These are phyloP conservation scores for Clanis bilineata DNA, from an alignment of 2,888 invertebrate genomes.

Conservation along the genomic window DNA sequence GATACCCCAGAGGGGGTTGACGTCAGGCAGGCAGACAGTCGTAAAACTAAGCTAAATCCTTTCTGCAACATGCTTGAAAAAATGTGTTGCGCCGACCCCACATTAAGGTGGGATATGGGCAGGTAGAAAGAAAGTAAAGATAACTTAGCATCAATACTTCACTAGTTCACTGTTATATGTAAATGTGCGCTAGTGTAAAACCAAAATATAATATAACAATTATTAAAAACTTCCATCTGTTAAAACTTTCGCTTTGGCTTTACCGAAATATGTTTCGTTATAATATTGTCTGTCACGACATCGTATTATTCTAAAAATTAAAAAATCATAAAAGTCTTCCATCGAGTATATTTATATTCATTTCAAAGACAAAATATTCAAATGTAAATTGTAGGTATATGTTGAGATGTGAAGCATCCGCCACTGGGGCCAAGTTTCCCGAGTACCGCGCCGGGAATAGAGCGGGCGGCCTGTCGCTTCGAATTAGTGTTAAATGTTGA, in stretches of 20 bases:
- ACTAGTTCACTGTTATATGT: too few relatives aligned
- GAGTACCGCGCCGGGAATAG: slow-evolving; percentile 66
- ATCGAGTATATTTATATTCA: slow-evolving; percentile 25
- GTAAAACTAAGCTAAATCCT: too few relatives aligned
- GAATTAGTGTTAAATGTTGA: slow-evolving; percentile 76
- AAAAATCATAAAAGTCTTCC: neutral
- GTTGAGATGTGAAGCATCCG: slow-evolving; percentile 44
- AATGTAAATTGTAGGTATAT: slow-evolving; percentile 26
- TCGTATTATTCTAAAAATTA: neutral
- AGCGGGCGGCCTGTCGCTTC: slow-evolving; percentile 70
- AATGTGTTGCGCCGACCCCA: too few relatives aligned
- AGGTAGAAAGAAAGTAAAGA: too few relatives aligned
- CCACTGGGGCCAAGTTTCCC: slow-evolving; percentile 37
- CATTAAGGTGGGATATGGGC: too few relatives aligned
- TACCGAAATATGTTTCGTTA: neutral
- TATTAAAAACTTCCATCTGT: too few relatives aligned
- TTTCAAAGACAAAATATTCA: slow-evolving; percentile 18
- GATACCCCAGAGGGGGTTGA: too few relatives aligned
- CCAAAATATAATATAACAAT: too few relatives aligned
- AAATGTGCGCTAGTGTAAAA: too few relatives aligned
- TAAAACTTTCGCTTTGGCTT: neutral
- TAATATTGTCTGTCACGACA: neutral
- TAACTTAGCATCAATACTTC: too few relatives aligned
- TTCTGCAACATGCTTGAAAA: too few relatives aligned
- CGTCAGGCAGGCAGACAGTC: too few relatives aligned